These are phyloP conservation scores for Copidosoma aretas DNA, from an alignment of 2,888 invertebrate genomes.

Conservation along the genomic window DNA sequence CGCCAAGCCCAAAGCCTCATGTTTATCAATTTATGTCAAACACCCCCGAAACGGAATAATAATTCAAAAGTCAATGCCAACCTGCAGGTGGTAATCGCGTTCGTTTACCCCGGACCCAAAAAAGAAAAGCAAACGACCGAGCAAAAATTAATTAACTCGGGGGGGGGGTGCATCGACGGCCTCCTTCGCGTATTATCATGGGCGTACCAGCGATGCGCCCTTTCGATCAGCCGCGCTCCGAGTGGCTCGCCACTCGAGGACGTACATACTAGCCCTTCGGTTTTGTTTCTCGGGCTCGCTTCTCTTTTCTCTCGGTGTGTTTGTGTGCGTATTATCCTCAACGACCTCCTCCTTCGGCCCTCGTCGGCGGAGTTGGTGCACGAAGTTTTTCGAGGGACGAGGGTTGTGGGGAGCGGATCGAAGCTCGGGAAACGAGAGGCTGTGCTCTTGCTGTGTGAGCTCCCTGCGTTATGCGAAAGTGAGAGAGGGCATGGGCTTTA, in stretches of 20 bases:
- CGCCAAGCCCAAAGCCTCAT: background rate
- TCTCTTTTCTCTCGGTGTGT: background rate
- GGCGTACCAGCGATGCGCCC: too few relatives aligned
- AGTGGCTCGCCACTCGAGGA: too few relatives aligned
- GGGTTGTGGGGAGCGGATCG: constrained; percentile 18
- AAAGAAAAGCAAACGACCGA: background rate
- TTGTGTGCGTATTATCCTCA: too few relatives aligned
- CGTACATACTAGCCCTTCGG: background rate
- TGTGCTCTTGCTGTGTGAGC: background rate
- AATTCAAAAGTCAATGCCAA: background rate
- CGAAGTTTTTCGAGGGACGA: background rate
- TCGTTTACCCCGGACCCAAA: background rate
- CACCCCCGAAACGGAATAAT: background rate
- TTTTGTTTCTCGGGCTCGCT: background rate
- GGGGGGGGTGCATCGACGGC: background rate
- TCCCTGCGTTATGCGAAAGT: background rate
- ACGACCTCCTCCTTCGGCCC: too few relatives aligned
- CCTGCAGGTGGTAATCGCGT: too few relatives aligned
- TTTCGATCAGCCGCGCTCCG: too few relatives aligned
- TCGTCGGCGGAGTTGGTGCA: too few relatives aligned
- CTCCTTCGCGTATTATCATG: too few relatives aligned
- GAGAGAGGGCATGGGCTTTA: constrained; percentile 2
- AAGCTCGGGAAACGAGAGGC: background rate
- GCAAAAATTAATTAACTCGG: background rate
- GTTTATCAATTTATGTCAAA: background rate